Evolutionary conservation across 1,140 invertebrate species (phyloP).

Genomic region (Sinonovacula constricta): DNA sequence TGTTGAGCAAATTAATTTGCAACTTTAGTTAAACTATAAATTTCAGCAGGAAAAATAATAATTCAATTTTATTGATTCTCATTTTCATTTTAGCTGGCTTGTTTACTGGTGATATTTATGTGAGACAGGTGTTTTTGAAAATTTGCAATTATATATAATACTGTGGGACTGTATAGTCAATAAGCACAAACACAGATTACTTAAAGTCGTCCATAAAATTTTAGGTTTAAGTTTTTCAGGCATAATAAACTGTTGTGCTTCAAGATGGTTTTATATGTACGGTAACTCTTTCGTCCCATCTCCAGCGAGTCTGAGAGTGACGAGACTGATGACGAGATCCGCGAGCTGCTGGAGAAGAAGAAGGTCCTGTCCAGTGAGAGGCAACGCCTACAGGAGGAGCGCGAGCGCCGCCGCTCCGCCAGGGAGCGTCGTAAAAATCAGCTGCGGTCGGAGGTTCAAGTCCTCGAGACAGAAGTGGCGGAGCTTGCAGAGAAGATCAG

Average conservation of each 20-base stretch:
- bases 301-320: too few relatives aligned
- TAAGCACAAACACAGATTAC: neutral
- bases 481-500: neutral
- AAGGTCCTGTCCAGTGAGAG: constrained; percentile 14
- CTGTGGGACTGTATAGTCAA: neutral
- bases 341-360: constrained; percentile 11
- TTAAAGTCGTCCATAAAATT: neutral
- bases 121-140: too few relatives aligned
- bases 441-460: constrained; percentile 14
- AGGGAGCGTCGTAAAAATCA: constrained; percentile 3
- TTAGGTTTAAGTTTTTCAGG: neutral
- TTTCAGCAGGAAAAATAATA: too few relatives aligned
- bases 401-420: neutral
- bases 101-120: too few relatives aligned
- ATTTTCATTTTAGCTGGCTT: too few relatives aligned
- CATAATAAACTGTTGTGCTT: neutral
- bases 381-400: constrained; percentile 1
- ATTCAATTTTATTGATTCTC: too few relatives aligned
- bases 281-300: constrained; percentile 6
- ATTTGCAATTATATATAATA: neutral
- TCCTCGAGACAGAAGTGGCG: constrained; percentile 25
- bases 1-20: too few relatives aligned
- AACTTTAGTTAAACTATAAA: too few relatives aligned
- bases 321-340: constrained; percentile 26
- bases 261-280: neutral